phyloP scores from a whole-genome alignment of 1,140 invertebrate species.

The Sogatella furcifera region DNA sequence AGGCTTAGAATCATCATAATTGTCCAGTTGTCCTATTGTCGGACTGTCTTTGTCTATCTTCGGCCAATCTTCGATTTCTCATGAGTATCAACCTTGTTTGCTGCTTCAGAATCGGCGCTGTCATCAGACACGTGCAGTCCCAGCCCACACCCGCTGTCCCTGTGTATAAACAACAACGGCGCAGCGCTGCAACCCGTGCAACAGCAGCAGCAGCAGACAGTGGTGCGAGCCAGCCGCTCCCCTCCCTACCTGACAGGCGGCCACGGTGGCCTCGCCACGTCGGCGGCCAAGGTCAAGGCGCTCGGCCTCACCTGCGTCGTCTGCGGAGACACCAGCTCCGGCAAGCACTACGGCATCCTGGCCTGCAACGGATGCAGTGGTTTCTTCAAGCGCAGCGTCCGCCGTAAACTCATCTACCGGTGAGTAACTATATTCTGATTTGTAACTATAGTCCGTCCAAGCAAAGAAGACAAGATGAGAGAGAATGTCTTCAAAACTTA shows the following conservation, averaged over 20 bases:
- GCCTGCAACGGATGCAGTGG: constrained; percentile 98
- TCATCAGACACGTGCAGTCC: constrained; percentile 4
- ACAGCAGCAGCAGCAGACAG: constrained; percentile 18
- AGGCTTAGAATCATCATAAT: too few species aligned
- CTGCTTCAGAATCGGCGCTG: too few species aligned
- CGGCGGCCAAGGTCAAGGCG: constrained; percentile 22
- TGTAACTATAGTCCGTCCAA: too few species aligned
- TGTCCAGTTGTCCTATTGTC: too few species aligned
- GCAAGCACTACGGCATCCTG: constrained; percentile 97
- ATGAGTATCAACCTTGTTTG: too few species aligned
- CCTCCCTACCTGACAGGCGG: constrained; percentile 10
- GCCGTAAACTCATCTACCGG: constrained; percentile 96
- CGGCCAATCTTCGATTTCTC: too few species aligned
- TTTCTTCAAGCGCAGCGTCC: constrained; percentile 95
- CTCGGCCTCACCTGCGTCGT: constrained; percentile 81
- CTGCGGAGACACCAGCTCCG: constrained; percentile 92
- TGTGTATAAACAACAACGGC: constrained; percentile 14
- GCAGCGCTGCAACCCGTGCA: constrained; percentile 4
- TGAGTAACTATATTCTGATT: constrained; percentile 33
- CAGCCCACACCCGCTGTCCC: constrained; percentile 17
- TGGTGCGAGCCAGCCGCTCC: constrained; percentile 24
- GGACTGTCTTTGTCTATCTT: too few species aligned
- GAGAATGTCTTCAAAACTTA: too few species aligned
- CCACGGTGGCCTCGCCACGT: not conserved
- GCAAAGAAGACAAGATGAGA: too few species aligned